phyloP scores from a whole-genome alignment of 2,888 invertebrate genomes.

The Drosophila eohydei region DNA sequence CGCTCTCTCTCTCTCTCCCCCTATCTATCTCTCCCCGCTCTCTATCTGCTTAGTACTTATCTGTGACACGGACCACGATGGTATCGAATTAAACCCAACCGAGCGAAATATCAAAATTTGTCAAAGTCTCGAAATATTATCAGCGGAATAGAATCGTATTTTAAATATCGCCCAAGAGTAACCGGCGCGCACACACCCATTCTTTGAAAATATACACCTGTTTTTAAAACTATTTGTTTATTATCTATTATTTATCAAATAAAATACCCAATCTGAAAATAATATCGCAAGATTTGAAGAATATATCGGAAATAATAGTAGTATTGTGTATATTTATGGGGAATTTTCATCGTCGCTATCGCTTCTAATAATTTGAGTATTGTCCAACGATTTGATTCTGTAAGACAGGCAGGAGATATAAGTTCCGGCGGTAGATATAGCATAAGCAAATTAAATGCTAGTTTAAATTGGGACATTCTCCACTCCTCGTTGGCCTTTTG shows the following conservation, averaged over 20 bases:
- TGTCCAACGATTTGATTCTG: too few relatives aligned
- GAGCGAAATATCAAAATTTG: conserved; percentile 70
- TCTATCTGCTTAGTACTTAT: not conserved
- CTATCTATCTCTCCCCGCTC: not conserved
- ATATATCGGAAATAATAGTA: too few relatives aligned
- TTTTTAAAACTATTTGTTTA: too few relatives aligned
- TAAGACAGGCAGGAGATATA: too few relatives aligned
- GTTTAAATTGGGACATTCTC: conserved; percentile 8
- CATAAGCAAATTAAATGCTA: conserved; percentile 6
- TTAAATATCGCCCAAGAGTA: conserved; percentile 9
- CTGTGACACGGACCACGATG: conserved; percentile 22
- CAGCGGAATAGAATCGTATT: conserved; percentile 73
- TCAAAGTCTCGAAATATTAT: conserved; percentile 64
- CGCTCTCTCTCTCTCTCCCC: conserved; percentile 8
- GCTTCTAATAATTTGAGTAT: too few relatives aligned
- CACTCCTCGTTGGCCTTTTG: not conserved
- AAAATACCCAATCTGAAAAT: too few relatives aligned
- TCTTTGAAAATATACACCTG: not conserved
- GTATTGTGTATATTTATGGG: too few relatives aligned
- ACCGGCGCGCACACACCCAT: not conserved
- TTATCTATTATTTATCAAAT: too few relatives aligned
- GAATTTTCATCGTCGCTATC: too few relatives aligned
- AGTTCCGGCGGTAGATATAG: not conserved
- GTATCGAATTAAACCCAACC: conserved; percentile 71
- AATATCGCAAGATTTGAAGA: too few relatives aligned